Evolutionary conservation across 2,797 vertebrate species (phyloP).

Genomic region (Neosilurus hyrtlii): DNA sequence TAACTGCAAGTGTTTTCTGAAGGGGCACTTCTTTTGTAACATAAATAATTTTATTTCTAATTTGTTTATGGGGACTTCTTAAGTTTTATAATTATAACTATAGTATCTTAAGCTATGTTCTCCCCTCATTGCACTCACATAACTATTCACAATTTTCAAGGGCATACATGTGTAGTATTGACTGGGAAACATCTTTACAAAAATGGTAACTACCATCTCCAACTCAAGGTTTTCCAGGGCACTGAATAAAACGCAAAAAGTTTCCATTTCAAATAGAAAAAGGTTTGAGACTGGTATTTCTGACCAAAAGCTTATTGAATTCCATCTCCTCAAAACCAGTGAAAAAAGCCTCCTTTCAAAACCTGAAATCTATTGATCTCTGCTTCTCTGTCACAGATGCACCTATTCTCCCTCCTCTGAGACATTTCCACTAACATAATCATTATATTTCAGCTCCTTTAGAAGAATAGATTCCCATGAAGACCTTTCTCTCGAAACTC

Average conservation of each 20-base stretch:
- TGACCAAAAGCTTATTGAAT: conserved; percentile 1
- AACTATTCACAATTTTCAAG: not conserved
- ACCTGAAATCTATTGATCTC: not conserved
- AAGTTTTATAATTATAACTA: conserved; percentile 5
- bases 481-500: not conserved
- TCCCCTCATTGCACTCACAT: not conserved
- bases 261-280: too few species aligned
- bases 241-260: not conserved
- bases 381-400: not conserved
- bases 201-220: not conserved
- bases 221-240: not conserved
- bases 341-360: not conserved
- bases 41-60: not conserved
- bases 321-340: not conserved
- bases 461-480: not conserved
- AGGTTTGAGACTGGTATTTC: not conserved
- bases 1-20: not conserved
- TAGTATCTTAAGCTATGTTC: not conserved
- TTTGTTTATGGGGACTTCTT: not conserved
- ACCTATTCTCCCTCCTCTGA: not conserved
- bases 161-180: not conserved
- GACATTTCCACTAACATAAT: conserved; percentile 19
- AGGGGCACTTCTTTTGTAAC: not conserved
- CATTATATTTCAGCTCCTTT: conserved; percentile 16
- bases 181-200: not conserved